A percentile compares a stretch with the other conserved stretches of the same genome.
phyloP scores from a whole-genome alignment of 2,113 vertebrate genomes.

The Calidris pygmaea region DNA sequence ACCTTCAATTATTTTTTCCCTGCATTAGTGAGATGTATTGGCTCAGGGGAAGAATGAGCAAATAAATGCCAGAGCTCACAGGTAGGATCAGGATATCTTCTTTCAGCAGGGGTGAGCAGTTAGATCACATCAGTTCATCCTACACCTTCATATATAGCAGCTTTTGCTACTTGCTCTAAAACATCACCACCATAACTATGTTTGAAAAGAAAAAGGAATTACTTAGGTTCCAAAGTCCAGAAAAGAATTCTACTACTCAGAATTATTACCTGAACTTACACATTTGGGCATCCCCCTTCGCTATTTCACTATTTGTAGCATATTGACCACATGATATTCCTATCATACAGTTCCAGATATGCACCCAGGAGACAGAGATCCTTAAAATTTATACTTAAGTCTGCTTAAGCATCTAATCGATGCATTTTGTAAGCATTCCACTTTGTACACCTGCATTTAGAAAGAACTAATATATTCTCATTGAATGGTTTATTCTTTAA shows the following conservation, averaged over 20 bases:
- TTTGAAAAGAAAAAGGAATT: neutral
- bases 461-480: neutral
- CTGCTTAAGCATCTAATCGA: neutral
- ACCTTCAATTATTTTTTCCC: neutral
- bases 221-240: neutral
- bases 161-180: neutral
- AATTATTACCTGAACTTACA: neutral
- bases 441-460: neutral
- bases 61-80: neutral
- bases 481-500: neutral
- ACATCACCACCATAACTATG: neutral
- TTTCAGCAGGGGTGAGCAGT: neutral
- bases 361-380: neutral
- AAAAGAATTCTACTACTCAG: neutral
- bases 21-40: neutral
- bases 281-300: neutral
- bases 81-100: neutral
- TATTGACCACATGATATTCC: neutral
- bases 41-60: neutral
- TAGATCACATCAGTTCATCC: neutral
- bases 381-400: neutral
- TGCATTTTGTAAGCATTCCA: neutral
- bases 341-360: neutral
- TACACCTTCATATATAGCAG: accelerated
- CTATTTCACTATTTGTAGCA: neutral